Percentiles rank a stretch among this genome's conserved stretches.
Conservation (phyloP, 1,140 invertebrate genomes). For the Heliothis virescens region DNA sequence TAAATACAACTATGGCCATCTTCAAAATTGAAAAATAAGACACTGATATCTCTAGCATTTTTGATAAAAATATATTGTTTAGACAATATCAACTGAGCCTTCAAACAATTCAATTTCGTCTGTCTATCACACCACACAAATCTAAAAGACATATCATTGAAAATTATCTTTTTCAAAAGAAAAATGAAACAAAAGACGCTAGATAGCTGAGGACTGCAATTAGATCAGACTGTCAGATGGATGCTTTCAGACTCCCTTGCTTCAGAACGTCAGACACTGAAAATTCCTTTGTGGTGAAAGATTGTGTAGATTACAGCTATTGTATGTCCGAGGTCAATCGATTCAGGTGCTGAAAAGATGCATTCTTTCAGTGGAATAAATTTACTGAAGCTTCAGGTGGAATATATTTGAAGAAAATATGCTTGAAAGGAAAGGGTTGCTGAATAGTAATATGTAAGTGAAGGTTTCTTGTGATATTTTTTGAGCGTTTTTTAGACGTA, state of each 20-base stretch:
- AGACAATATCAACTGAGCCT: too few species aligned
- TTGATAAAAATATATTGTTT: too few species aligned
- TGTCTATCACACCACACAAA: too few species aligned
- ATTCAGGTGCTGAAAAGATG: slow-evolving; percentile 18
- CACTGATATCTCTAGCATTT: too few species aligned
- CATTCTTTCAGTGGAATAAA: slow-evolving; percentile 7
- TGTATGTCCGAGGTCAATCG: slow-evolving; percentile 6
- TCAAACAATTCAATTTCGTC: too few species aligned
- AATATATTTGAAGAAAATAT: slow-evolving; percentile 4
- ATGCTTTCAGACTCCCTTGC: slow-evolving; percentile 11
- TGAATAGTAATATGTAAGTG: not conserved
- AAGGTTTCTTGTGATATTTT: not conserved
- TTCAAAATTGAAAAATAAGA: too few species aligned
- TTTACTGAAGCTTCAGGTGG: slow-evolving; percentile 1
- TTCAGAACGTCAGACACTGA: slow-evolving; percentile 7
- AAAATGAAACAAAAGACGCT: not conserved
- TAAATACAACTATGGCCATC: too few species aligned
- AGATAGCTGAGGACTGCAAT: not conserved
- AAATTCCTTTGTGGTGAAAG: slow-evolving; percentile 14
- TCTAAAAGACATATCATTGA: too few species aligned
- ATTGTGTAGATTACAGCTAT: slow-evolving; percentile 6
- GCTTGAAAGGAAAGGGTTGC: not conserved
- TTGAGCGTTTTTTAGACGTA: not conserved
- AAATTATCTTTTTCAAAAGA: not conserved
- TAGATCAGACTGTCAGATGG: not conserved